phyloP scores from a whole-genome alignment of 2,797 vertebrate species.

The Sebastes variabilis region DNA sequence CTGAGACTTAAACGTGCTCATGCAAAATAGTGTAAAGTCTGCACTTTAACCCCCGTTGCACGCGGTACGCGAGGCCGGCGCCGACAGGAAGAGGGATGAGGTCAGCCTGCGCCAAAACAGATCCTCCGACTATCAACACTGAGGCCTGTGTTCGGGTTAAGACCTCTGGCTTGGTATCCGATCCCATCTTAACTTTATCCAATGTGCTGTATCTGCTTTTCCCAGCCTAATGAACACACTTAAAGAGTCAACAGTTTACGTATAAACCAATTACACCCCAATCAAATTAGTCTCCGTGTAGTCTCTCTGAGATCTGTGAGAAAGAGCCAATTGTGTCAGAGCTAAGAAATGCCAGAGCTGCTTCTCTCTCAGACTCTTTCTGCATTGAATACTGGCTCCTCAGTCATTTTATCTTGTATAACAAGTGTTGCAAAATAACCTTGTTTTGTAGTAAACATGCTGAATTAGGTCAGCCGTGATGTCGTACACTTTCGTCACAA shows the following conservation, averaged over 20 bases:
- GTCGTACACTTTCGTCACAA: not conserved
- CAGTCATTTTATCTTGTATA: not conserved
- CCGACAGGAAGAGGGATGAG: slow-evolving; percentile 17
- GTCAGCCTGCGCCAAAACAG: slow-evolving; percentile 17
- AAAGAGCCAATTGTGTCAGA: slow-evolving; percentile 7
- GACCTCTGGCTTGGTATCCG: not conserved
- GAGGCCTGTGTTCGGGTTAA: not conserved
- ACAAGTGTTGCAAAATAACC: slow-evolving; percentile 16
- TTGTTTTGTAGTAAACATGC: slow-evolving; percentile 12
- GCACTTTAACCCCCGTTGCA: slow-evolving; percentile 60
- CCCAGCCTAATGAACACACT: not conserved
- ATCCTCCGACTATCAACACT: not conserved
- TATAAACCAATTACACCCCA: slow-evolving; percentile 12
- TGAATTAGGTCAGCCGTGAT: not conserved
- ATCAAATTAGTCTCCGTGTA: slow-evolving; percentile 5
- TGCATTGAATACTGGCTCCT: not conserved
- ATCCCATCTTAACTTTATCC: not conserved
- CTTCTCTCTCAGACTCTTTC: not conserved
- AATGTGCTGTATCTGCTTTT: not conserved
- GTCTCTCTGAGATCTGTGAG: not conserved
- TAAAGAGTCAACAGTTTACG: not conserved
- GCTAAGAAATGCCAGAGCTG: not conserved
- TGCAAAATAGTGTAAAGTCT: slow-evolving; percentile 64
- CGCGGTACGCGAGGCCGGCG: slow-evolving; percentile 11
- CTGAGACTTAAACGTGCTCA: slow-evolving; percentile 58